Conservation (phyloP, 2,797 vertebrate genomes). For the Galagoides demidoff region DNA sequence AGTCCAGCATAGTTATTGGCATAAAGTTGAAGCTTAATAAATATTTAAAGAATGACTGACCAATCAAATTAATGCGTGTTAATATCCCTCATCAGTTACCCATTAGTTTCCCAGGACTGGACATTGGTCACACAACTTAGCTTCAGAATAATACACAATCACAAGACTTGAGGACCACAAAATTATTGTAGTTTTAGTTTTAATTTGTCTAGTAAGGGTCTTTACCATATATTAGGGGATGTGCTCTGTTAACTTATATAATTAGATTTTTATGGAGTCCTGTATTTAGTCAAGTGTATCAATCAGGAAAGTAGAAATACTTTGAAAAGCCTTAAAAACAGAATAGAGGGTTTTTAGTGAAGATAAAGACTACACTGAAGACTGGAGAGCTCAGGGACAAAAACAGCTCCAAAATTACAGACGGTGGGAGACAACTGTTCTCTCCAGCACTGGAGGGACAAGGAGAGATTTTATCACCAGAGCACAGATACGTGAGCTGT, state of each 20-base stretch:
- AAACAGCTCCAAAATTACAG: not conserved
- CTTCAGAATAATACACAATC: not conserved
- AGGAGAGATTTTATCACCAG: not conserved
- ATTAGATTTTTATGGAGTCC: not conserved
- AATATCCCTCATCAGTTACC: not conserved
- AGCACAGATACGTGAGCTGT: too few species aligned
- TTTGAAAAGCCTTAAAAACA: not conserved
- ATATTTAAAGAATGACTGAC: not conserved
- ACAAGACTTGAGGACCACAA: not conserved
- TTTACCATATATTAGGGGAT: not conserved
- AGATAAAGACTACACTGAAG: not conserved
- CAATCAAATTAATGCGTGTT: not conserved
- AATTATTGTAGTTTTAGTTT: not conserved
- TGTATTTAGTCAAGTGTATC: not conserved
- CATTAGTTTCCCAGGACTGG: not conserved
- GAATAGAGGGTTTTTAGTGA: not conserved
- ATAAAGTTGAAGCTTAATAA: not conserved
- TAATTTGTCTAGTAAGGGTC: not conserved
- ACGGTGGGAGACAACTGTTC: not conserved
- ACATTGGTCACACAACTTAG: not conserved
- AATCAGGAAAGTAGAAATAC: not conserved
- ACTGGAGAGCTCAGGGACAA: not conserved
- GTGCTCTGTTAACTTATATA: not conserved
- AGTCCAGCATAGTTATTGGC: not conserved
- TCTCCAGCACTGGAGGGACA: not conserved